Evolutionary conservation across 2,797 vertebrate species (phyloP).

Genomic region (Picus viridis): DNA sequence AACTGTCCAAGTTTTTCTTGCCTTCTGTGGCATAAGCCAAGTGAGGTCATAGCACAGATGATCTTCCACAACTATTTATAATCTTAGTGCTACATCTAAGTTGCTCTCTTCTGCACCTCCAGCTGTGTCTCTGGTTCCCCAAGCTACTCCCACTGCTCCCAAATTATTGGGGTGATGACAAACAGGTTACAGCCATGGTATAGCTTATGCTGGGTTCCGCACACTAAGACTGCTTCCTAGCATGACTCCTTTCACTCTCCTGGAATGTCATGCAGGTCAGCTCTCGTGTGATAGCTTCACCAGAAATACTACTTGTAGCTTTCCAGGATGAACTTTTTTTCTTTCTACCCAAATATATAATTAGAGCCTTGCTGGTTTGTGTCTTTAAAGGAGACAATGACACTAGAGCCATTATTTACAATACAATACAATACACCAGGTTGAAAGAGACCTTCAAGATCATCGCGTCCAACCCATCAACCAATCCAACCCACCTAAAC

Average conservation of each 20-base stretch:
- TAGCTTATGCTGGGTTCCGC: neutral
- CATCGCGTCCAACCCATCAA: no score
- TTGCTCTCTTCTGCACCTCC: neutral
- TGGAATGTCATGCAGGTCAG: neutral
- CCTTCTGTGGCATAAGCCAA: neutral
- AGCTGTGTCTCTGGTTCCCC: neutral
- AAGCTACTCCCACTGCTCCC: neutral
- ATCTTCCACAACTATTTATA: neutral
- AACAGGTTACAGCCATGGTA: neutral
- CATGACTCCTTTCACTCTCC: neutral
- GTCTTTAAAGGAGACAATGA: no score
- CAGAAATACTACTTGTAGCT: neutral
- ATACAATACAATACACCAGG: no score
- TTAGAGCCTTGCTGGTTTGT: no score
- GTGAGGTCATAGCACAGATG: neutral
- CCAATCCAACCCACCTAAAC: no score
- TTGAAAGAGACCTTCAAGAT: no score
- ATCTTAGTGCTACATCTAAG: neutral
- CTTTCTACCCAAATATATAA: no score
- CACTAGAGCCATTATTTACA: no score
- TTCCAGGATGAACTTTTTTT: neutral
- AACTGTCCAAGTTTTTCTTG: neutral
- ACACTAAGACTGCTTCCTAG: neutral
- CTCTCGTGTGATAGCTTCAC: neutral
- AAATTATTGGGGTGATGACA: neutral